These are phyloP conservation scores for Drosophila meridiana DNA, from an alignment of 2,888 invertebrate genomes.

Conservation along the genomic window DNA sequence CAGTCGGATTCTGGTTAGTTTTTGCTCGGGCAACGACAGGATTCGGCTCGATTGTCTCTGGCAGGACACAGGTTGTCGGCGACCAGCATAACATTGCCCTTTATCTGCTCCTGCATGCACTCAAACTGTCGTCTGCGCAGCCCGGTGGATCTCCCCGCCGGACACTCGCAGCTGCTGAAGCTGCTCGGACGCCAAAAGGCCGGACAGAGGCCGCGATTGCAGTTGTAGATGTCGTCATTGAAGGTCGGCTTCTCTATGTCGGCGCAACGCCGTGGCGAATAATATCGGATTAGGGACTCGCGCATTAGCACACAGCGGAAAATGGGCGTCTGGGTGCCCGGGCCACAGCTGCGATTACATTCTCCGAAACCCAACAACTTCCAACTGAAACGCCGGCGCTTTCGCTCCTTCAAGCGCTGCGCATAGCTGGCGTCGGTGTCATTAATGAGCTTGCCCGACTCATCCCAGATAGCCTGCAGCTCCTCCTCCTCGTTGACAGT, in stretches of 20 bases:
- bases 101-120: constrained; percentile 86
- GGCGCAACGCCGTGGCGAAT: constrained; percentile 89
- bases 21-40: constrained; percentile 83
- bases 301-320: constrained; percentile 86
- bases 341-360: constrained; percentile 93
- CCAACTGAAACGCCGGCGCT: constrained; percentile 88
- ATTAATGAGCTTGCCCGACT: constrained; percentile 76
- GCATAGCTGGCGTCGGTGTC: constrained; percentile 61
- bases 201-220: constrained; percentile 91
- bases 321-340: constrained; percentile 83
- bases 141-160: constrained; percentile 85
- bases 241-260: constrained; percentile 87
- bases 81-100: constrained; percentile 84
- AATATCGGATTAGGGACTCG: constrained; percentile 88
- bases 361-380: constrained; percentile 91
- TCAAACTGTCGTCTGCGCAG: constrained; percentile 89
- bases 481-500: constrained; percentile 83
- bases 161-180: constrained; percentile 93
- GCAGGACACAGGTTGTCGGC: constrained; percentile 87
- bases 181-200: constrained; percentile 91
- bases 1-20: constrained; percentile 11
- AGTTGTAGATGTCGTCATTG: constrained; percentile 87
- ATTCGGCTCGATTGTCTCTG: constrained; percentile 84
- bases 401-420: constrained; percentile 83
- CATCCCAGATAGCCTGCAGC: constrained; percentile 82